Base-by-base conservation (phyloP, 64 coral and sea anemone genomes). In the Dendrophyllia cribrosa region DNA sequence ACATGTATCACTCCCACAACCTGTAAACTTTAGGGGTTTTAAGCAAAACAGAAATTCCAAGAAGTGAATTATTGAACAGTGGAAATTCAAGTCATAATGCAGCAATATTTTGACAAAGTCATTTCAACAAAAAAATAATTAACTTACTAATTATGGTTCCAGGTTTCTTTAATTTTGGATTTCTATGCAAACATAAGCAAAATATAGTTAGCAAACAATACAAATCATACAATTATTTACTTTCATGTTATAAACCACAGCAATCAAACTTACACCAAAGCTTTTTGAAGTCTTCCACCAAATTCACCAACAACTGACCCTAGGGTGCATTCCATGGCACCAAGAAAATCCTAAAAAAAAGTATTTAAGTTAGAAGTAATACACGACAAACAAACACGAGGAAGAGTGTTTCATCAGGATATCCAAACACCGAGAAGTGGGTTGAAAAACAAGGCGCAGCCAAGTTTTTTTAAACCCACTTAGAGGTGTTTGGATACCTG, bases 271-370 rank as follows among this genome's bases (percentile, higher is more conserved):
- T 43, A 98, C 96, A 92, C 70, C n/a, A 98, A 71, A 20, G 79
- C 56, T 93, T 95, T 92, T 66, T 95, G 83, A 72, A 93, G 88
- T 12, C 76, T 74, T 43, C 96, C 96, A 93, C 90, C 74, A 88
- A 95, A 86, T 48, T 98, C 96, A 21, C 96, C 96, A 71, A 98
- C 77, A 66, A 98, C 82, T 26, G 93, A 93, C 8, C 96, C 96
- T 17, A 98, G 24, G 0, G 96, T 98, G 65, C 93, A 93, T 26
- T 98, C 96, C 45, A 73, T 78, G 46, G 77, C 72, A 43, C 96
- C 96, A 77, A 95, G 86, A 20, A 98, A 98, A 90, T 98, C 96
- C 96, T 98, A n/a, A 17, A 60, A 85, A 51, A 7, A 77, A 23
- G 55, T 62, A 10, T 15, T 21, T 20, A 51, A 5, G 22, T 51